A percentile compares a stretch with the other conserved stretches of the same genome.
phyloP scores from a whole-genome alignment of 2,888 invertebrate species.

The Caenorhabditis sp. region DNA sequence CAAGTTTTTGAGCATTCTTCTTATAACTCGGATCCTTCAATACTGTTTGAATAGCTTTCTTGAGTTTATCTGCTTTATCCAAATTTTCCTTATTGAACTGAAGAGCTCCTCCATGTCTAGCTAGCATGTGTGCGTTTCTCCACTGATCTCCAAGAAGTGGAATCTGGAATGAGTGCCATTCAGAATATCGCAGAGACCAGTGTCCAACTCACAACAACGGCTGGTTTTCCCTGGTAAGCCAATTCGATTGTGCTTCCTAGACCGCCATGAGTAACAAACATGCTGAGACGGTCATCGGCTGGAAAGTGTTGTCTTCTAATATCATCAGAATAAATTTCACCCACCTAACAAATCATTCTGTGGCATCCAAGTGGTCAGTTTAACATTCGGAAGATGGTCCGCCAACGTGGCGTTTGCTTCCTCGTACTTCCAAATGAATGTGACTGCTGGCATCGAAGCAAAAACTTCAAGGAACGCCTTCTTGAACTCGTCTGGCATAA shows the following conservation, averaged over 20 bases:
- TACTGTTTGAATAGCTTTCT: conserved; percentile 45
- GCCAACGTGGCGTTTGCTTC: conserved; percentile 51
- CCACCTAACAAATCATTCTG: conserved; percentile 58
- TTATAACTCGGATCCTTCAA: conserved; percentile 33
- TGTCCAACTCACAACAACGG: conserved; percentile 23
- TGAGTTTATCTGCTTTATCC: conserved; percentile 21
- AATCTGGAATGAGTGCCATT: conserved; percentile 22
- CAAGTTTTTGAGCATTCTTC: conserved; percentile 39
- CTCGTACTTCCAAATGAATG: conserved; percentile 71
- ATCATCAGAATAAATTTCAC: neutral
- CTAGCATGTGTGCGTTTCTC: conserved; percentile 60
- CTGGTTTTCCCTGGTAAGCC: conserved; percentile 61
- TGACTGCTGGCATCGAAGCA: conserved; percentile 52
- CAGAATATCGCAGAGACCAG: no score
- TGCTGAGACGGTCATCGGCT: conserved; percentile 59
- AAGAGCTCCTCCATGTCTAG: conserved; percentile 56
- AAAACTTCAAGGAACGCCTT: conserved; percentile 55
- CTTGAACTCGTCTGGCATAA: conserved; percentile 40
- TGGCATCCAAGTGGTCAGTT: conserved; percentile 65
- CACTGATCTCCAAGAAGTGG: conserved; percentile 62
- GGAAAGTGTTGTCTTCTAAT: neutral
- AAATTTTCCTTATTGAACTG: conserved; percentile 41
- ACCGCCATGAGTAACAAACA: conserved; percentile 67
- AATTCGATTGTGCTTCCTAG: conserved; percentile 60
- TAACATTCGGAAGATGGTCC: conserved; percentile 56